Evolutionary conservation across 2,888 invertebrate species (phyloP).

Genomic region (Endomychus coccineus): DNA sequence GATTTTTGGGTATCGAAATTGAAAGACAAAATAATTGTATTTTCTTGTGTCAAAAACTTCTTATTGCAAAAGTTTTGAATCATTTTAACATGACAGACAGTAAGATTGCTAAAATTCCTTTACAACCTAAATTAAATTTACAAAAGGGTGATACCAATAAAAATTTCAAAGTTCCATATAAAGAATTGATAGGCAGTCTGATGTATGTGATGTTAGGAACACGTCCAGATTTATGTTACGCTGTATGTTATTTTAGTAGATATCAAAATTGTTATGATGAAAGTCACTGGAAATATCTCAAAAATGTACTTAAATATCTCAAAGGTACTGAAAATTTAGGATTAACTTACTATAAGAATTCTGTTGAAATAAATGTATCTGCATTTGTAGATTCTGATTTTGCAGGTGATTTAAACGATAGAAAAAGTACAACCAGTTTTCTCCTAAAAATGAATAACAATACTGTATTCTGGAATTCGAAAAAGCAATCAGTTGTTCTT

Average conservation of each 20-base stretch:
- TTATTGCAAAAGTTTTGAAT: constrained; percentile 18
- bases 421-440: constrained; percentile 19
- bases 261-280: constrained; percentile 20
- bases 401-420: constrained; percentile 15
- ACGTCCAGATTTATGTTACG: constrained; percentile 22
- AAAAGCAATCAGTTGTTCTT: constrained; percentile 16
- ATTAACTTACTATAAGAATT: too few species aligned
- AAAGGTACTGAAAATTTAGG: constrained; percentile 16
- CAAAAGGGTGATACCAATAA: background rate
- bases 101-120: constrained; percentile 14
- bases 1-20: constrained; percentile 18
- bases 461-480: constrained; percentile 15
- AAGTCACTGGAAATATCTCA: constrained; percentile 21
- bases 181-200: constrained; percentile 19
- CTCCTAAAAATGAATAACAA: constrained; percentile 17
- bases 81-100: constrained; percentile 18
- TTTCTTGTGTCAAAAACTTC: constrained; percentile 17
- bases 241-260: constrained; percentile 21
- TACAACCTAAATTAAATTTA: constrained; percentile 18
- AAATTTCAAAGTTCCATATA: constrained; percentile 7
- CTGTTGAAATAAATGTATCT: constrained; percentile 9
- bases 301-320: constrained; percentile 17
- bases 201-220: constrained; percentile 23
- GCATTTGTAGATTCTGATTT: constrained; percentile 18
- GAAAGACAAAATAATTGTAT: constrained; percentile 10